Percentiles rank a stretch among this genome's conserved stretches.
Conservation (phyloP, 2,113 vertebrate species). For the Leucopternis melanops region DNA sequence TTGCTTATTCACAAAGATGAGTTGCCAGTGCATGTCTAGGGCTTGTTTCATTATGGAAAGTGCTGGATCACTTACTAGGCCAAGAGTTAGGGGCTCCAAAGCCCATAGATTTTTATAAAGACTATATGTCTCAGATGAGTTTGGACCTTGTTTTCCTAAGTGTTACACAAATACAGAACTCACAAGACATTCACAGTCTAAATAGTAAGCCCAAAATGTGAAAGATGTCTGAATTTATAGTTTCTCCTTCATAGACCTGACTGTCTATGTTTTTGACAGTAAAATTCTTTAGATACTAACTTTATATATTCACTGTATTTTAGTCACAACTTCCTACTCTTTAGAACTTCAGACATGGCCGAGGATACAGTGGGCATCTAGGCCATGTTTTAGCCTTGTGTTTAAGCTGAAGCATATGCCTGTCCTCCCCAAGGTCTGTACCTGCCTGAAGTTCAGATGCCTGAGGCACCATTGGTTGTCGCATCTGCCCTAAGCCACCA, state of each 20-base stretch:
- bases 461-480: neutral
- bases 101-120: neutral
- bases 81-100: neutral
- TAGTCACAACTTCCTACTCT: neutral
- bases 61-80: neutral
- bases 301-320: neutral
- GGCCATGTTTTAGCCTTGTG: rapidly evolving
- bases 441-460: neutral
- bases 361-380: neutral
- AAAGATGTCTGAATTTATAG: neutral
- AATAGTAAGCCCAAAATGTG: neutral
- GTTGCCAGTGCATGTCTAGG: too few relatives aligned
- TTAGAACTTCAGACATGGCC: neutral
- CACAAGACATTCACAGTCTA: neutral
- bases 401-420: neutral
- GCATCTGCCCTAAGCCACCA: neutral
- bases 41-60: neutral
- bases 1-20: neutral
- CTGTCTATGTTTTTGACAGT: neutral
- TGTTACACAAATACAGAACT: neutral
- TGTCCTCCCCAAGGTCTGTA: neutral
- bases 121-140: neutral
- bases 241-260: neutral
- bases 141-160: neutral
- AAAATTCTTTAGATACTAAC: neutral